Base-by-base conservation (phyloP, 2,797 vertebrate species). In the Rhabdophis nuchalis region DNA sequence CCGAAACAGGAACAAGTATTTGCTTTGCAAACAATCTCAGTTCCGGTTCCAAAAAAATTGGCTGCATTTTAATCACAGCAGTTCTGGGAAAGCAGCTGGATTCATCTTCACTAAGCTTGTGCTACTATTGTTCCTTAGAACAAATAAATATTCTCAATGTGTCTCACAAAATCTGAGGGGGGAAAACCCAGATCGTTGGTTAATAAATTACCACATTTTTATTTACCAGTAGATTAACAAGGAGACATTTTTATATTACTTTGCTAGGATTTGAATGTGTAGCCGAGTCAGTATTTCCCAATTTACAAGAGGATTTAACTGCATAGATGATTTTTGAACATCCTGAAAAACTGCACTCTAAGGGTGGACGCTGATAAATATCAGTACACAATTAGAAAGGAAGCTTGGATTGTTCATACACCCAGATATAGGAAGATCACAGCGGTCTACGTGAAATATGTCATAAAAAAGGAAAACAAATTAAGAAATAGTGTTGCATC, bases 121-220 rank as follows among this genome's bases (percentile, higher is more conserved):
- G 89, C 52, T 92, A 54, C 18, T 85, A 0, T 91, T 93, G 14
- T 68, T 93, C 88, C 64, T n/a, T 89, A 86, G 86, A 25, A 18
- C 3, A 23, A 89, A 13, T 56, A 91, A 95, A 50, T 92, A 87
- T 92, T 95, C 91, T 82, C 87, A 95, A 93, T 60, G 1, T 93
- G n/a, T 89, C 85, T 95, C 52, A 89, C 88, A 58, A 93, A 90
- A 46, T 46, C 20, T 11, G 72, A 25, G 8, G 72, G 72, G 36
- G 36, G 0, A 23, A 23, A 23, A 57, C 23, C 18, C 53, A 82
- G 23, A 20, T 46, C 18, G n/a, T 29, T 57, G 27, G 29, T 82
- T 3, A 82, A 82, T 88, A 92, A 88, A 89, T 85, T 50, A 53
- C 50, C 36, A 53, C 13, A 18, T 88, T 89, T 82, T 52, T 32